These are phyloP conservation scores for Coreius guichenoti DNA, from an alignment of 2,797 vertebrate genomes.

Conservation along the genomic window DNA sequence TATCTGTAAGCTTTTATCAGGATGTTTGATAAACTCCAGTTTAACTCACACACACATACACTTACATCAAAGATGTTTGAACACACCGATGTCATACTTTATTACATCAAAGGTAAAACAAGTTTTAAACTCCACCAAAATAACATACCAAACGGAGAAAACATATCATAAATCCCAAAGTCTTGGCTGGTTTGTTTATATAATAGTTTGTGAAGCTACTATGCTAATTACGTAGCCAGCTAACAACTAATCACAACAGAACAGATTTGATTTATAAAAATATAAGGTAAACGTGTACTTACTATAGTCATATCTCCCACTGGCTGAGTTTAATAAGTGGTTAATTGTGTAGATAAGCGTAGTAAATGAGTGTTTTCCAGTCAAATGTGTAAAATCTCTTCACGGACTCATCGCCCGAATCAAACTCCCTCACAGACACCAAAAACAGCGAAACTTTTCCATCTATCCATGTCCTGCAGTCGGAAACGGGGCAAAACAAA, in stretches of 20 bases:
- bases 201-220: conserved; percentile 37
- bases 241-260: conserved; percentile 31
- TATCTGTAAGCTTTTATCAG: neutral
- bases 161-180: neutral
- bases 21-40: neutral
- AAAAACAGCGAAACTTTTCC: conserved; percentile 36
- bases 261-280: neutral
- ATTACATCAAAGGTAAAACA: neutral
- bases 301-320: conserved; percentile 27
- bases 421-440: conserved; percentile 31
- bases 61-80: neutral
- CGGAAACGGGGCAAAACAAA: too few relatives aligned
- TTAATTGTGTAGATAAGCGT: neutral
- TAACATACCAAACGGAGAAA: neutral
- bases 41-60: neutral
- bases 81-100: neutral
- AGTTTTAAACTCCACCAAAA: neutral
- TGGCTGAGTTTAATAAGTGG: neutral
- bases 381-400: conserved; percentile 37
- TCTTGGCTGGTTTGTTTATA: conserved; percentile 6
- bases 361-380: conserved; percentile 32
- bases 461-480: neutral
- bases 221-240: conserved; percentile 49
- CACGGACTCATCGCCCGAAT: conserved; percentile 39
- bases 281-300: conserved; percentile 14